Evolutionary conservation across 2,113 vertebrate genomes (phyloP).

Genomic region (Echinops telfairi): DNA sequence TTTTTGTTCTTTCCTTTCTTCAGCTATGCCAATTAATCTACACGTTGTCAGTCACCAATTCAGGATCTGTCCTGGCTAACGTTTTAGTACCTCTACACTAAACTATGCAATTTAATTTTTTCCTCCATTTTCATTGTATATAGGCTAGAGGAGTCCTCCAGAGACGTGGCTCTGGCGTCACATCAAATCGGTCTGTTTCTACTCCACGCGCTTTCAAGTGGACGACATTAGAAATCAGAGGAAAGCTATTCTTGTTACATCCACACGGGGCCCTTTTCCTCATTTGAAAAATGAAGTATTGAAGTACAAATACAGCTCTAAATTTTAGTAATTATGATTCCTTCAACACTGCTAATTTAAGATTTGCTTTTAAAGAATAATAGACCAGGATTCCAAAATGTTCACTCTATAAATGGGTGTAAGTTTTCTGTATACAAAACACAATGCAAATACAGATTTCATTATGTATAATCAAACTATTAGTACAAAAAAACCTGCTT

Average conservation of each 20-base stretch:
- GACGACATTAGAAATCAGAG: constrained; percentile 1
- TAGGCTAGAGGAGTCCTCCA: background rate
- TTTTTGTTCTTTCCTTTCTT: background rate
- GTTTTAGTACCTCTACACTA: background rate
- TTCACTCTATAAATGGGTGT: background rate
- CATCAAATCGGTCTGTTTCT: background rate
- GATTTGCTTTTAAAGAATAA: background rate
- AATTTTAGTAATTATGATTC: constrained; percentile 1
- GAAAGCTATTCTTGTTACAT: background rate
- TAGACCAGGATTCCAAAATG: background rate
- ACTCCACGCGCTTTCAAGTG: background rate
- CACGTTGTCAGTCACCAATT: background rate
- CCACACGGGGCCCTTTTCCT: background rate
- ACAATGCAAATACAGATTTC: background rate
- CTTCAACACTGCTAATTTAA: background rate
- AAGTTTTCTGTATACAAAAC: background rate
- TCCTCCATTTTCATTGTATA: constrained; percentile 1
- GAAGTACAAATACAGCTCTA: background rate
- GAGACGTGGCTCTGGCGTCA: background rate
- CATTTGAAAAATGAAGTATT: constrained; percentile 19
- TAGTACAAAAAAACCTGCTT: too few species aligned
- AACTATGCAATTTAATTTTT: background rate
- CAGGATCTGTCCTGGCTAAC: background rate
- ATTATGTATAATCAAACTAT: too few species aligned
- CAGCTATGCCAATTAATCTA: background rate